Conservation (phyloP, 2,888 invertebrate species). For the Agonum fuliginosum region DNA sequence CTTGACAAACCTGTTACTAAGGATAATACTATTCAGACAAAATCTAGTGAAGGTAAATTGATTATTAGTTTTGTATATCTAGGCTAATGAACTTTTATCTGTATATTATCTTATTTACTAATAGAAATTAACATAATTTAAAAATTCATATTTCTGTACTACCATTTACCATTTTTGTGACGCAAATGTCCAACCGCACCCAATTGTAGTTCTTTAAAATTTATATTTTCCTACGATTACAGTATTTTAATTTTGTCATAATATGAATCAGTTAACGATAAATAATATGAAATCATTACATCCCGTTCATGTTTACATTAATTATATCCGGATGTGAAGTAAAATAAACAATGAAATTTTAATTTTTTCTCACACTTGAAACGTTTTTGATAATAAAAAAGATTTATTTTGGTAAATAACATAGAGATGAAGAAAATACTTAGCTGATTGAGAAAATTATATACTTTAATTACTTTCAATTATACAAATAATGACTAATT, state of each 20-base stretch:
- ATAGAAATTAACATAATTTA: neutral
- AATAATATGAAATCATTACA: neutral
- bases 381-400: neutral
- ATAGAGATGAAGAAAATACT: neutral
- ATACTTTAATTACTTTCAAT: constrained; percentile 2
- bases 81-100: constrained; percentile 10
- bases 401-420: neutral
- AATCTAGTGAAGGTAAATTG: constrained; percentile 14
- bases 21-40: neutral
- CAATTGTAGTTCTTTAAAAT: neutral
- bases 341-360: neutral
- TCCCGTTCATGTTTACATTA: neutral
- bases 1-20: neutral
- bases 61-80: neutral
- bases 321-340: too few relatives aligned
- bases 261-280: neutral
- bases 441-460: constrained; percentile 12
- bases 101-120: constrained; percentile 7
- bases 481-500: neutral
- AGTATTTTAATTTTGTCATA: too few relatives aligned
- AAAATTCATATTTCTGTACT: neutral
- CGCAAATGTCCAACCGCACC: neutral
- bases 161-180: neutral
- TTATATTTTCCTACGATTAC: too few relatives aligned
- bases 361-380: neutral